phyloP scores from a whole-genome alignment of 2,888 invertebrate species.

The Drosophila mimica region DNA sequence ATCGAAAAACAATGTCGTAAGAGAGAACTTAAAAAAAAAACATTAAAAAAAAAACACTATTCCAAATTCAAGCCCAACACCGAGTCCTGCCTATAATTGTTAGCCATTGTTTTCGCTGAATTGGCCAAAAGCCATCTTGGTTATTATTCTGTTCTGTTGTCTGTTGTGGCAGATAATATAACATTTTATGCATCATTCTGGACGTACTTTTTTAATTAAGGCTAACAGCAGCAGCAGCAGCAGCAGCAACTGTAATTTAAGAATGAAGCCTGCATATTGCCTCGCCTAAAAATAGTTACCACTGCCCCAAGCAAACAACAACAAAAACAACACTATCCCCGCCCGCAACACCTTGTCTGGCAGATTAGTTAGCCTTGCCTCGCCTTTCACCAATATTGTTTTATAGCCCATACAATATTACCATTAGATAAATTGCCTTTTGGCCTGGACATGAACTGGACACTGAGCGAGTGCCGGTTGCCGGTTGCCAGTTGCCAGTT shows the following conservation, averaged over 20 bases:
- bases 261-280: slow-evolving; percentile 20
- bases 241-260: slow-evolving; percentile 11
- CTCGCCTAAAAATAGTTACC: slow-evolving; percentile 63
- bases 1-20: background rate
- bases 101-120: background rate
- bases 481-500: background rate
- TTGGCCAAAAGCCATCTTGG: background rate
- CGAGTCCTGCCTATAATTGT: slow-evolving; percentile 1
- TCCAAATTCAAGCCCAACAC: background rate
- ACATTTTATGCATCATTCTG: slow-evolving; percentile 43
- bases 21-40: background rate
- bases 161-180: slow-evolving; percentile 10
- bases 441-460: slow-evolving; percentile 58
- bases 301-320: background rate
- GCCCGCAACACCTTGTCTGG: background rate
- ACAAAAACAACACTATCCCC: background rate
- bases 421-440: slow-evolving; percentile 79
- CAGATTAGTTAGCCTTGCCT: slow-evolving; percentile 41
- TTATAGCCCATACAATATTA: slow-evolving; percentile 80
- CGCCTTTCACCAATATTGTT: slow-evolving; percentile 78
- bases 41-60: background rate
- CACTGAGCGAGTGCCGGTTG: slow-evolving; percentile 16
- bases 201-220: slow-evolving; percentile 52
- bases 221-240: slow-evolving; percentile 21
- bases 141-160: background rate